phyloP scores from a whole-genome alignment of 1,140 invertebrate species.

The Macrobrachium nipponense region DNA sequence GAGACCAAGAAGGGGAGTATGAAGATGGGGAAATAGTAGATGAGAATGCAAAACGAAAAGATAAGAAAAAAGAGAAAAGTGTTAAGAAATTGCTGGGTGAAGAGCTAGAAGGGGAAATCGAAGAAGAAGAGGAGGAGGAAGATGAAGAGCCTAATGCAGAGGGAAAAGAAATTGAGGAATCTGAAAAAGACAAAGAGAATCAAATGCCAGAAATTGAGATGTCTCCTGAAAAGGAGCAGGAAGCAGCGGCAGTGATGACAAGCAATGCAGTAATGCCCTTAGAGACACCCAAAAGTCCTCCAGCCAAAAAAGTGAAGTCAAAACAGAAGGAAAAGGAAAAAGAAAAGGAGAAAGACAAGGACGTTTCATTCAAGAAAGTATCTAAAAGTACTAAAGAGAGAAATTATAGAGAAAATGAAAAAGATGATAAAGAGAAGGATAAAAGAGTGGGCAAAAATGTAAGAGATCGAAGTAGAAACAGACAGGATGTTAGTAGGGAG shows the following conservation, averaged over 20 bases:
- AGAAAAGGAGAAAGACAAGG: conserved; percentile 50
- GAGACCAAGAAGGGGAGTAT: conserved; percentile 65
- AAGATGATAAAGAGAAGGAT: conserved; percentile 55
- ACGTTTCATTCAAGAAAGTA: conserved; percentile 64
- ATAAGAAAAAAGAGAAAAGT: conserved; percentile 67
- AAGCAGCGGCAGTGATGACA: not conserved
- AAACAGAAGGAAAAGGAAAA: conserved; percentile 42
- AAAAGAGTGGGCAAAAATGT: conserved; percentile 46
- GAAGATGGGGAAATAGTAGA: conserved; percentile 74
- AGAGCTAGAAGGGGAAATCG: conserved; percentile 64
- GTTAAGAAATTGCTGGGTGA: conserved; percentile 38
- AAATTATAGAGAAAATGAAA: conserved; percentile 63
- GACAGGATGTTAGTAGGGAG: conserved; percentile 14
- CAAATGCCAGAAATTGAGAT: conserved; percentile 29
- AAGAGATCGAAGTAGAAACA: conserved; percentile 31
- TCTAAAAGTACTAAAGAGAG: conserved; percentile 67
- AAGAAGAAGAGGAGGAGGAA: conserved; percentile 32
- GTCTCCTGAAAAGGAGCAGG: conserved; percentile 1
- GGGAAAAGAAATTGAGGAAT: conserved; percentile 62
- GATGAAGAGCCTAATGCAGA: conserved; percentile 21
- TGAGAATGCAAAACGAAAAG: conserved; percentile 66
- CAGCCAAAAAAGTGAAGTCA: conserved; percentile 29
- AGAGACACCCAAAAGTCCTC: conserved; percentile 32
- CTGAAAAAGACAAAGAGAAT: conserved; percentile 67
- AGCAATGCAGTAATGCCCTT: conserved; percentile 15